Evolutionary conservation across 2,888 invertebrate species (phyloP).

Genomic region (Cistogaster globosa): DNA sequence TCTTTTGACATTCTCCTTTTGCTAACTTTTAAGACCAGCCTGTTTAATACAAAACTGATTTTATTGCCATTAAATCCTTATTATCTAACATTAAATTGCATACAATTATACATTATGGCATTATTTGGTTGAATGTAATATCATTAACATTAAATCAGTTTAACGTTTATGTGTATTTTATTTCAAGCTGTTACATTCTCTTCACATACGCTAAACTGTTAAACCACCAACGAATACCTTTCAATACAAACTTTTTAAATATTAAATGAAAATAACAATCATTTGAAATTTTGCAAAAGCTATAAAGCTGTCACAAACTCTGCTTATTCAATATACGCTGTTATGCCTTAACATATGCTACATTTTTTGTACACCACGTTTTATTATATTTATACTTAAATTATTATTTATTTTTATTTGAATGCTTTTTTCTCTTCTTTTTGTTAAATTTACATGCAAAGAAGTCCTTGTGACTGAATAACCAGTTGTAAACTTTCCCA

Average conservation of each 20-base stretch:
- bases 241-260: not conserved
- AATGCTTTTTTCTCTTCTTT: not conserved
- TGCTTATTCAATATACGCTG: not conserved
- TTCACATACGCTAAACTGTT: not conserved
- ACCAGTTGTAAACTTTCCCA: slow-evolving; percentile 67
- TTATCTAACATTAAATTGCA: slow-evolving; percentile 62
- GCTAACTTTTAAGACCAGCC: too few species aligned
- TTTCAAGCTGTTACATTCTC: not conserved
- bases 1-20: too few species aligned
- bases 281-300: not conserved
- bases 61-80: slow-evolving; percentile 53
- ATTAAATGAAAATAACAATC: not conserved
- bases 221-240: not conserved
- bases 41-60: not conserved
- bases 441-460: slow-evolving; percentile 14
- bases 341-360: slow-evolving; percentile 26
- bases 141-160: slow-evolving; percentile 60
- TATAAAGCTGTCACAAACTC: not conserved
- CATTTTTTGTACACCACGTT: not conserved
- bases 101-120: slow-evolving; percentile 52
- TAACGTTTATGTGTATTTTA: not conserved
- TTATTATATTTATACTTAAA: slow-evolving; percentile 32
- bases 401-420: slow-evolving; percentile 60
- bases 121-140: slow-evolving; percentile 53
- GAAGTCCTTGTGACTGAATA: slow-evolving; percentile 37